Percentiles rank a stretch among this genome's conserved stretches.
These are phyloP conservation scores for Cephus cinctus DNA, from an alignment of 1,140 invertebrate species.

Conservation along the genomic window DNA sequence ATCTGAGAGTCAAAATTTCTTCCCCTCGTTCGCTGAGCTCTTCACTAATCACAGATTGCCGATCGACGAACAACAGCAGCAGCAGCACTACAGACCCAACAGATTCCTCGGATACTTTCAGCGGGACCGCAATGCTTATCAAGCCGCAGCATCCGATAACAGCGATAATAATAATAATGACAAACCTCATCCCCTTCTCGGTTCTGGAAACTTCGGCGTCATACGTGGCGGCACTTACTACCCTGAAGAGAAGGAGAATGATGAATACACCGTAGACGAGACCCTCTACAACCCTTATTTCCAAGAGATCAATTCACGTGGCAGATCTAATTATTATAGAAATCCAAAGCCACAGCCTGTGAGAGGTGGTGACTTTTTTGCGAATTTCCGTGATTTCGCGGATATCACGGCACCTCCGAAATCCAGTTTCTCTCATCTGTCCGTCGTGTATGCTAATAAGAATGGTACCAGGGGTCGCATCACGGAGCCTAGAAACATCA, in stretches of 20 bases:
- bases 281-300: conserved; percentile 63
- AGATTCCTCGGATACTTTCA: conserved; percentile 51
- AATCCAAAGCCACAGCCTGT: conserved; percentile 54
- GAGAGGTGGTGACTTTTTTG: conserved; percentile 61
- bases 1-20: conserved; percentile 54
- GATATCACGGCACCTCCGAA: conserved; percentile 82
- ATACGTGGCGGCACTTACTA: conserved; percentile 86
- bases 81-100: conserved; percentile 46
- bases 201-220: conserved; percentile 87
- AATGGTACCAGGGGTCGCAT: conserved; percentile 58
- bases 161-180: conserved; percentile 32
- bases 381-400: conserved; percentile 85
- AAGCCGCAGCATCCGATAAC: conserved; percentile 27
- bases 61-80: conserved; percentile 43
- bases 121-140: conserved; percentile 38
- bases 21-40: conserved; percentile 56
- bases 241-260: conserved; percentile 58
- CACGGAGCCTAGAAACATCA: conserved; percentile 74
- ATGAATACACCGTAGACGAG: conserved; percentile 55
- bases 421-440: conserved; percentile 77
- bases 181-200: conserved; percentile 60
- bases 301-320: conserved; percentile 67
- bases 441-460: conserved; percentile 78
- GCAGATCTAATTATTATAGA: conserved; percentile 59
- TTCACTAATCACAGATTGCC: conserved; percentile 48